Conservation (phyloP, 2,113 vertebrate species). For the Dromas ardeola region DNA sequence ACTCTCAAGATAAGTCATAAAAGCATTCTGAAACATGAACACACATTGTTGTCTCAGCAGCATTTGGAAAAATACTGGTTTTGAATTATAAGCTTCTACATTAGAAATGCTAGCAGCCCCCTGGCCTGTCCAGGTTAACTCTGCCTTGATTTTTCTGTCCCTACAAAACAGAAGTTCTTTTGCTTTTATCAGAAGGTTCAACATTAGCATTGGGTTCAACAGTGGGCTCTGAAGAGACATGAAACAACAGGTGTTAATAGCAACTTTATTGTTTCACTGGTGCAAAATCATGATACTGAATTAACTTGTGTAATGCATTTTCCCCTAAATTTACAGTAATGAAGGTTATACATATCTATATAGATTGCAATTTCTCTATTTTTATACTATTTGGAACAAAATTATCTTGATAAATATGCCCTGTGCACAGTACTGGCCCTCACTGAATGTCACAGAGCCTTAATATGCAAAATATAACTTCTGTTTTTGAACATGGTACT, state of each 20-base stretch:
- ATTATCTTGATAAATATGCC: conserved; percentile 79
- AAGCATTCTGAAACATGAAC: background rate
- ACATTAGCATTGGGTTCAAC: background rate
- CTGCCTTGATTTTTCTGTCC: background rate
- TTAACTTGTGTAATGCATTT: conserved; percentile 74
- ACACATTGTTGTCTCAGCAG: background rate
- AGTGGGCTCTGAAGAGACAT: conserved; percentile 42
- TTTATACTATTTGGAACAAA: conserved; percentile 79
- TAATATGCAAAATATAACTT: conserved; percentile 83
- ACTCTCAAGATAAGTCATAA: background rate
- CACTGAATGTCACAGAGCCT: conserved; percentile 71
- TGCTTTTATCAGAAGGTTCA: background rate
- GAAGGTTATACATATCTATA: conserved; percentile 82
- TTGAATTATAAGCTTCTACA: background rate
- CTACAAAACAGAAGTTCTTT: background rate
- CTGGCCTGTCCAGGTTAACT: background rate
- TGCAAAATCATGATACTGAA: conserved; percentile 76
- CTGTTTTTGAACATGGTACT: conserved; percentile 71
- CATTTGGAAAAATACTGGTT: background rate
- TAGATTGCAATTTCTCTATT: conserved; percentile 76
- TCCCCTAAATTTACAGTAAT: conserved; percentile 81
- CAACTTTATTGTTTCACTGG: conserved; percentile 84
- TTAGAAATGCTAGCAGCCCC: background rate
- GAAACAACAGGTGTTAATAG: conserved; percentile 74
- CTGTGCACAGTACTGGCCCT: conserved; percentile 72